Conservation (phyloP, 2,888 invertebrate genomes). For the Biston stratarius region DNA sequence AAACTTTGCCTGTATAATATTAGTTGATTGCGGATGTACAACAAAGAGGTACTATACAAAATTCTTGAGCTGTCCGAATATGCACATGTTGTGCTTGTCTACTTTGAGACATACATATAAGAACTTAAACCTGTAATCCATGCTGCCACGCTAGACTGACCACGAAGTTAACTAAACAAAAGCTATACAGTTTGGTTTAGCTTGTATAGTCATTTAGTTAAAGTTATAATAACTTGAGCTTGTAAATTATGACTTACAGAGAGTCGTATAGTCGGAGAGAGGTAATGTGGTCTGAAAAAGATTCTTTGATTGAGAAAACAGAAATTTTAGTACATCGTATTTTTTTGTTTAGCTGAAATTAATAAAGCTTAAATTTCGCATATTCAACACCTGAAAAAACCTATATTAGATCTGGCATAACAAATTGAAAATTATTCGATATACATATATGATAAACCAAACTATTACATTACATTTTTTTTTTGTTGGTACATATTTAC, state of each 20-base stretch:
- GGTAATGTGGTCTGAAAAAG: not conserved
- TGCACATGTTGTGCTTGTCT: no score
- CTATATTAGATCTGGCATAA: no score
- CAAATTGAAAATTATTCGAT: not conserved
- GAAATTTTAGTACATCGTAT: not conserved
- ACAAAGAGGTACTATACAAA: no score
- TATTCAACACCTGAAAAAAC: no score
- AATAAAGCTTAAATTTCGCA: no score
- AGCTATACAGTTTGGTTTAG: conserved; percentile 17
- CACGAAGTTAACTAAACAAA: conserved; percentile 21
- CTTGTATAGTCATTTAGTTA: conserved; percentile 23
- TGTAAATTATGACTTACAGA: conserved; percentile 36
- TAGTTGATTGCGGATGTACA: no score
- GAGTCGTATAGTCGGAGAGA: conserved; percentile 3
- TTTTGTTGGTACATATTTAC: no score
- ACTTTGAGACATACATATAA: not conserved
- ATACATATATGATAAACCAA: no score
- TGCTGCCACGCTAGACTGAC: conserved; percentile 6
- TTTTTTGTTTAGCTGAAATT: no score
- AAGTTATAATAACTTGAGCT: conserved; percentile 47
- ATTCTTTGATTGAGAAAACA: not conserved
- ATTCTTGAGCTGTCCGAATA: no score
- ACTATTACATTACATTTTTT: no score
- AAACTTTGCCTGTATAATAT: no score
- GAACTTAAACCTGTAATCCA: conserved; percentile 29